Evolutionary conservation across 1,140 invertebrate species (phyloP), one percentile per base, ranked within the genome.

Genomic region (Drosophila pseudoobscura): DNA sequence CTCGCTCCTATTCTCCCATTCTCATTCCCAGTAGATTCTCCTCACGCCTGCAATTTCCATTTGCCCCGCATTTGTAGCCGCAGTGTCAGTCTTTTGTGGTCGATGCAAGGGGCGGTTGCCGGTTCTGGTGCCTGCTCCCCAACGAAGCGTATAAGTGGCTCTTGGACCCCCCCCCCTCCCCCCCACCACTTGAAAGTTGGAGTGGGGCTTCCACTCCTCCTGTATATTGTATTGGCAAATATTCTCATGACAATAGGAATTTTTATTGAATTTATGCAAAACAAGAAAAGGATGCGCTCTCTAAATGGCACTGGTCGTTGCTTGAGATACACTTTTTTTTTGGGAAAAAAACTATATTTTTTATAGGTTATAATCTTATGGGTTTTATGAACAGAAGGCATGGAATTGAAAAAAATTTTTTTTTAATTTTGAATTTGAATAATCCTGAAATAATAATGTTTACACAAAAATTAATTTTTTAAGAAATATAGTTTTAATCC

Each of bases 221-320:
- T 46, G 54, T 75, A 68, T 75, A 82, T 87, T 87, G 83, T 87
- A 88, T 87, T 82, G 82, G 83, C 83, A 87, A 87, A 87, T 88
- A 87, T 88, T 87, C 83, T 75, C 83, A 87, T 87, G 82, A 87
- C 82, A 87, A 88, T 88, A 88, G 82, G 82, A 87, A 87, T 87
- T 87, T 87, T 87, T 87, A 88, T 87, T 87, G 82, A 87, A 88
- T 87, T 87, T 87, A 88, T 87, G 82, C 82, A 82, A 84, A 39
- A 39, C 35, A 39, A 39, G 35, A 39, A 39, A 39, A 39, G 35
- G 11, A 39, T 39, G 35, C 9, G 31, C 9, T 11, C 9, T 4
- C 31, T 1, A 11, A 2, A 35, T 9, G 0, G 0, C 31, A 13
- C 11, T 8, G 4, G 35, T 39, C 35, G 35, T 4, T 4, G 35